Evolutionary conservation across 2,888 invertebrate genomes (phyloP).

Genomic region (Trichogramma evanescens): DNA sequence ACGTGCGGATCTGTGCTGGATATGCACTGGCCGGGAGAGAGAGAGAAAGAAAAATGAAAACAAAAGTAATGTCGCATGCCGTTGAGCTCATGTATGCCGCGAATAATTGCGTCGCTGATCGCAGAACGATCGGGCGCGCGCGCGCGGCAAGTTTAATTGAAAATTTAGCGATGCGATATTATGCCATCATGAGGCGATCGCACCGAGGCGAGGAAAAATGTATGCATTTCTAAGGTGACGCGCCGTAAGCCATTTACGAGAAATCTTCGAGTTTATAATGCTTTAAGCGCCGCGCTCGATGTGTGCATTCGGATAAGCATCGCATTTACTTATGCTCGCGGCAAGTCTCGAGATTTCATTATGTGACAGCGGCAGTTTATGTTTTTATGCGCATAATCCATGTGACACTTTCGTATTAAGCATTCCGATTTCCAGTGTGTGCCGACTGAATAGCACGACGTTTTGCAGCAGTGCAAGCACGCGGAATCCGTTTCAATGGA

Average conservation of each 20-base stretch:
- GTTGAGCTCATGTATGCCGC: too few relatives aligned
- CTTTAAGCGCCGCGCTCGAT: too few relatives aligned
- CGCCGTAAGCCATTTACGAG: too few relatives aligned
- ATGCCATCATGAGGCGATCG: too few relatives aligned
- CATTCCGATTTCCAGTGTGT: background rate
- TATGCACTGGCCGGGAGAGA: constrained; percentile 3
- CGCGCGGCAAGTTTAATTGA: too few relatives aligned
- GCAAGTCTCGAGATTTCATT: background rate
- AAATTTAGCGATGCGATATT: too few relatives aligned
- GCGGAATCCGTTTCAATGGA: background rate
- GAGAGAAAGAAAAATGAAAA: background rate
- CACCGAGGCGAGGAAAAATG: background rate
- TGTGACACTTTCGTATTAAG: constrained; percentile 6
- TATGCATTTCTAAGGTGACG: background rate
- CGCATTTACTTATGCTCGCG: background rate
- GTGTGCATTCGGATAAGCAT: background rate
- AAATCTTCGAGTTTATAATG: too few relatives aligned
- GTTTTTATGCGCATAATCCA: background rate
- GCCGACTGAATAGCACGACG: background rate
- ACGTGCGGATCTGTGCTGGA: background rate
- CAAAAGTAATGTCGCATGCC: too few relatives aligned
- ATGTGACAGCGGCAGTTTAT: background rate
- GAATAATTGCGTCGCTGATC: too few relatives aligned
- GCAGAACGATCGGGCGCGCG: too few relatives aligned
- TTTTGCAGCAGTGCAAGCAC: constrained; percentile 1